Conservation (phyloP, 2,113 vertebrate species). For the Ivindomyrus marchei region DNA sequence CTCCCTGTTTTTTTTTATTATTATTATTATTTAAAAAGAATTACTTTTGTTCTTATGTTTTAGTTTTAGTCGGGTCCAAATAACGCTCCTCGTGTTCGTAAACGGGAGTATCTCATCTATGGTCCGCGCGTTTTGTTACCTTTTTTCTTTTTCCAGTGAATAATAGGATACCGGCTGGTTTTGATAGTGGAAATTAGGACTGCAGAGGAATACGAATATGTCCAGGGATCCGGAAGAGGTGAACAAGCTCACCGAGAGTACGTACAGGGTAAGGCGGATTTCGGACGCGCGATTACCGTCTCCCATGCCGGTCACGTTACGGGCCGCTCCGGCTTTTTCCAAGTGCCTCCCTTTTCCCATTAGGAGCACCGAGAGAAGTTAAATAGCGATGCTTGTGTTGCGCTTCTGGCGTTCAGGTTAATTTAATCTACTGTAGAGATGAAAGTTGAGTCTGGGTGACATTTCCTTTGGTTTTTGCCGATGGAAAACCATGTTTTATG, state of each 20-base stretch:
- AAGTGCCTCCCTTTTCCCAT: not conserved
- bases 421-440: not conserved
- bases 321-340: not conserved
- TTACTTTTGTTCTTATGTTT: not conserved
- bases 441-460: not conserved
- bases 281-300: not conserved
- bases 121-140: not conserved
- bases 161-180: not conserved
- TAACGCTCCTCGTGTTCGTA: not conserved
- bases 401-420: not conserved
- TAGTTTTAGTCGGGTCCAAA: not conserved
- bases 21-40: not conserved
- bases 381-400: not conserved
- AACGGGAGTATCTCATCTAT: not conserved
- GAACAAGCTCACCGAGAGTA: conserved; percentile 85
- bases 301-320: not conserved
- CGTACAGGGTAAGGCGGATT: conserved; percentile 72
- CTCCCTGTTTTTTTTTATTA: not conserved
- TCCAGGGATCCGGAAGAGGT: conserved; percentile 80
- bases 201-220: conserved; percentile 56
- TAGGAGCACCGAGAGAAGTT: not conserved
- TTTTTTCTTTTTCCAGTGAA: not conserved
- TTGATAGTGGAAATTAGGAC: conserved; percentile 15
- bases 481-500: not conserved
- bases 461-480: not conserved